Percentiles rank a stretch among this genome's conserved stretches.
Conservation (phyloP, 2,888 invertebrate genomes). For the Laspeyria flexula region DNA sequence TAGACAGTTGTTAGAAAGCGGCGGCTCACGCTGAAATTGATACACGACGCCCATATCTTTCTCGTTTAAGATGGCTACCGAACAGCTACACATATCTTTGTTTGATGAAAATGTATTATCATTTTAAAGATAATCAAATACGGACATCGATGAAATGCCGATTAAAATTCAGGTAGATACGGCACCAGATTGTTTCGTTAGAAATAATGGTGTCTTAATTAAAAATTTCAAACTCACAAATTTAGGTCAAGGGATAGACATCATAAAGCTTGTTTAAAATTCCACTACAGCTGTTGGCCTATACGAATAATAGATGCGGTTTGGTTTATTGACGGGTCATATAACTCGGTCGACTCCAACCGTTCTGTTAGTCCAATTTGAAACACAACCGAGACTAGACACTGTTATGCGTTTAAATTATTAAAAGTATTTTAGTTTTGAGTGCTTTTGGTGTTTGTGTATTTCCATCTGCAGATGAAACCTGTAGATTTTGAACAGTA, state of each 20-base stretch:
- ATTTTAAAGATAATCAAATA: no score
- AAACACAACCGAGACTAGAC: slow-evolving; percentile 80
- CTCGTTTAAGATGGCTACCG: no score
- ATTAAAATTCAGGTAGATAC: no score
- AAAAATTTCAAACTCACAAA: slow-evolving; percentile 60
- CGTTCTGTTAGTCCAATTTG: slow-evolving; percentile 79
- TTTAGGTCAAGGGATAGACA: slow-evolving; percentile 72
- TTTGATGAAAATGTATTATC: no score
- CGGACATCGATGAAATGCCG: no score
- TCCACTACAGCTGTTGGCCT: slow-evolving; percentile 75
- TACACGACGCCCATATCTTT: no score
- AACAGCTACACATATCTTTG: no score
- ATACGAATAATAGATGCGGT: slow-evolving; percentile 81
- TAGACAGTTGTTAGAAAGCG: no score
- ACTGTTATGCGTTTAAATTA: slow-evolving; percentile 49
- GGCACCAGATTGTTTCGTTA: no score
- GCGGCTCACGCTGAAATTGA: no score
- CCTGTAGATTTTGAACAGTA: not conserved
- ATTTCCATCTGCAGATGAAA: not conserved
- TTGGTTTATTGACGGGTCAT: slow-evolving; percentile 82
- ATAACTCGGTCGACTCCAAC: slow-evolving; percentile 71
- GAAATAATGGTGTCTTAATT: slow-evolving; percentile 55
- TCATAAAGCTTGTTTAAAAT: slow-evolving; percentile 80
- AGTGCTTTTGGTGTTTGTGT: slow-evolving; percentile 32
- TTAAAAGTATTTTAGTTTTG: slow-evolving; percentile 31